phyloP scores from a whole-genome alignment of 2,113 vertebrate species.

The Menura novaehollandiae region DNA sequence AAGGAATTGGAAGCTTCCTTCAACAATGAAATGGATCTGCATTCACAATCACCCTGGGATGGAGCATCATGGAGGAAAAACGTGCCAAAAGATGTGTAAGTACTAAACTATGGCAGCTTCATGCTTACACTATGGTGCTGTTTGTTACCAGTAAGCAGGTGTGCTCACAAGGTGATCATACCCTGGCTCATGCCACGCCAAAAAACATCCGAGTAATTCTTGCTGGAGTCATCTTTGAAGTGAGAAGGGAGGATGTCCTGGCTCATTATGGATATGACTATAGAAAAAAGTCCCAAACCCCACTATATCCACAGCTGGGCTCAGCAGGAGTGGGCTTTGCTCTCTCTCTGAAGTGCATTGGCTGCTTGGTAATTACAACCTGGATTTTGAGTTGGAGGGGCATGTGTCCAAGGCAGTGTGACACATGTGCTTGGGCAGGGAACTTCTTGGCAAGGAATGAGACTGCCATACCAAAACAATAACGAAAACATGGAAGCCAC shows the following conservation, averaged over 20 bases:
- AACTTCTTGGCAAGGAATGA: background rate
- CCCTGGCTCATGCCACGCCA: background rate
- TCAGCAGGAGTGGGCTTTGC: conserved; percentile 17
- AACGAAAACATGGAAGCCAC: background rate
- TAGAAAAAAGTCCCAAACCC: background rate
- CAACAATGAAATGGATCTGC: background rate
- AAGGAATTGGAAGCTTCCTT: background rate
- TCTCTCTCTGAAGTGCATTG: background rate
- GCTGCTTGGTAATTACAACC: background rate
- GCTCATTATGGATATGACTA: background rate
- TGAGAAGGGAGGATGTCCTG: background rate
- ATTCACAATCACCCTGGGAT: background rate
- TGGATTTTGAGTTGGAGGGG: background rate
- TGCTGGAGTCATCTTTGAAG: background rate
- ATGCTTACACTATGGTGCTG: background rate
- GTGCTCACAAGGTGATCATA: background rate
- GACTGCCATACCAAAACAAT: background rate
- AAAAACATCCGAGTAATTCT: background rate
- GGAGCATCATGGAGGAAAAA: background rate
- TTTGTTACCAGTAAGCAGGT: conserved; percentile 15
- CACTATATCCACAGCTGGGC: conserved; percentile 29
- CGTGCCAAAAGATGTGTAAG: background rate
- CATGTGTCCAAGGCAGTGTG: background rate
- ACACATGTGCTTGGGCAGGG: background rate
- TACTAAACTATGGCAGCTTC: background rate